phyloP scores from a whole-genome alignment of 2,888 invertebrate genomes.

The Latheticus oryzae region DNA sequence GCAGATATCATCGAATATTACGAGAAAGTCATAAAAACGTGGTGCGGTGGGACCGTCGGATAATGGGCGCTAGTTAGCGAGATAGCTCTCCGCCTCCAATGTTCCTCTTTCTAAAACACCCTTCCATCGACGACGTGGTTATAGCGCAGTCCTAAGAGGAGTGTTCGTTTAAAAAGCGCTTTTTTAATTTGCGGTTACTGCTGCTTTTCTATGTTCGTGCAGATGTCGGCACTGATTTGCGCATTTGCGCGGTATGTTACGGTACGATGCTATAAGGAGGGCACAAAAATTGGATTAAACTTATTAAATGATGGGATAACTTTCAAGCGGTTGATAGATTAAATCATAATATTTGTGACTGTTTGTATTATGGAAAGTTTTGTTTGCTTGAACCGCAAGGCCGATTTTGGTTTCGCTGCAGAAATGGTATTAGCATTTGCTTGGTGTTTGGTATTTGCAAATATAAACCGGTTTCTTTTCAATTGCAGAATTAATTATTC shows the following conservation, averaged over 20 bases:
- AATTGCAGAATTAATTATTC: too few relatives aligned
- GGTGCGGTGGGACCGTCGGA: conserved; percentile 35
- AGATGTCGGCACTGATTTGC: conserved; percentile 28
- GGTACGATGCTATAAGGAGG: neutral
- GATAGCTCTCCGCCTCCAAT: conserved; percentile 12
- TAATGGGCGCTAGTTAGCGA: conserved; percentile 40
- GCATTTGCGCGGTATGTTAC: conserved; percentile 8
- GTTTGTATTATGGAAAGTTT: too few relatives aligned
- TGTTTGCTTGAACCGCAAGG: too few relatives aligned
- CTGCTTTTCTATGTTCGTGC: conserved; percentile 19
- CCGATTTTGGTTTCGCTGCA: too few relatives aligned
- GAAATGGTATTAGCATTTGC: too few relatives aligned
- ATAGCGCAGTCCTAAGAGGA: conserved; percentile 35
- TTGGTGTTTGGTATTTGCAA: too few relatives aligned
- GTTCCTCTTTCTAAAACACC: too few relatives aligned
- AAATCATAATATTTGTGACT: too few relatives aligned
- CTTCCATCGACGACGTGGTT: conserved; percentile 37
- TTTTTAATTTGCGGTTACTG: conserved; percentile 34
- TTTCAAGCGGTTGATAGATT: too few relatives aligned
- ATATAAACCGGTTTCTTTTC: too few relatives aligned
- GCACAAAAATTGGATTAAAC: too few relatives aligned
- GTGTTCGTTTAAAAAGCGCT: conserved; percentile 21
- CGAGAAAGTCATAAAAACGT: conserved; percentile 39
- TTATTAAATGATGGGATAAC: too few relatives aligned
- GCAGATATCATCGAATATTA: conserved; percentile 41